phyloP scores from a whole-genome alignment of 2,797 vertebrate species.

The Pangasius macronema region DNA sequence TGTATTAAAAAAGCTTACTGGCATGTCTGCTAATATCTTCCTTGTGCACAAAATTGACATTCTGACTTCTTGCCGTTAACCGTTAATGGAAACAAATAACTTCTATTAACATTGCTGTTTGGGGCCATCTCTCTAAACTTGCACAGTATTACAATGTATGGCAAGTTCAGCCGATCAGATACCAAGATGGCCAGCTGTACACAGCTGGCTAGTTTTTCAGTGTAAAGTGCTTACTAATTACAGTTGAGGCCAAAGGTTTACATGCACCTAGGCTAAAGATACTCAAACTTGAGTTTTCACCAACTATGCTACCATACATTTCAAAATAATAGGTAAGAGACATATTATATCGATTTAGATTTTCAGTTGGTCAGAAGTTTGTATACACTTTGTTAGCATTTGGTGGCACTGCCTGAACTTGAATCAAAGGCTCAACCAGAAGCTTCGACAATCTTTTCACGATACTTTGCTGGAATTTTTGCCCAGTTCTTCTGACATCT shows the following conservation, averaged over 20 bases:
- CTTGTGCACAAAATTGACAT: not conserved
- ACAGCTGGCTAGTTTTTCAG: not conserved
- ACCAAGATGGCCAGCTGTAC: not conserved
- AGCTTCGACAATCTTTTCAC: too few species aligned
- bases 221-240: not conserved
- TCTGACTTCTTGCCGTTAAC: not conserved
- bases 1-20: not conserved
- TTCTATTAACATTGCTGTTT: not conserved
- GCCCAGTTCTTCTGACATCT: too few species aligned
- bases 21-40: not conserved
- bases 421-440: too few species aligned
- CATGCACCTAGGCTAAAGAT: not conserved
- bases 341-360: too few species aligned
- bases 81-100: not conserved
- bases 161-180: not conserved
- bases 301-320: too few species aligned
- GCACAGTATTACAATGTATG: not conserved
- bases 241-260: not conserved
- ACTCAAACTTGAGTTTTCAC: not conserved
- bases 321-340: too few species aligned
- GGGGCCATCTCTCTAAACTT: not conserved
- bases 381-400: too few species aligned
- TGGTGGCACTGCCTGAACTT: too few species aligned
- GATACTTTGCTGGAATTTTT: too few species aligned
- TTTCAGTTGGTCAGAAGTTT: too few species aligned